Conservation (phyloP, 2,113 vertebrate genomes). For the Heliornis fulica region DNA sequence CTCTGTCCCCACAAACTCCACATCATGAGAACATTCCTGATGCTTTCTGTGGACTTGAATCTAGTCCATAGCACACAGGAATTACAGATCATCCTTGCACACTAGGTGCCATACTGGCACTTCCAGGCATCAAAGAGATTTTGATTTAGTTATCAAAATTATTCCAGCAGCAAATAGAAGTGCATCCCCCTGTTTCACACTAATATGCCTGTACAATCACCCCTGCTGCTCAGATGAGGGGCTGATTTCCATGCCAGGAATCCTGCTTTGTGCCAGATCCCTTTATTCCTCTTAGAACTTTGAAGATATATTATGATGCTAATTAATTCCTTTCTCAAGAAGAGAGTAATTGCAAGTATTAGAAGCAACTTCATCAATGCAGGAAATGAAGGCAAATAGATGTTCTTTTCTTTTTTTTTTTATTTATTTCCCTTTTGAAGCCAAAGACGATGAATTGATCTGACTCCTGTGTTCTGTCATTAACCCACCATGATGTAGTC, state of each 20-base stretch:
- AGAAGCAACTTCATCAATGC: constrained; percentile 10
- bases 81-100: not conserved
- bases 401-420: not conserved
- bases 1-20: not conserved
- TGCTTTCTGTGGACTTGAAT: not conserved
- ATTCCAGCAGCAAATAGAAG: not conserved
- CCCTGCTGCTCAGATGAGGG: constrained; percentile 36
- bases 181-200: not conserved
- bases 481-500: not conserved
- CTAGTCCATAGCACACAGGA: not conserved
- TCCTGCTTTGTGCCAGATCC: constrained; percentile 39
- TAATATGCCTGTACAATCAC: constrained; percentile 21
- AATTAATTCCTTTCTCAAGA: constrained; percentile 66
- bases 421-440: constrained; percentile 4
- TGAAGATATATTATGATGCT: constrained; percentile 41
- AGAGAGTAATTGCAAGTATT: constrained; percentile 28
- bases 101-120: not conserved
- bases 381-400: constrained; percentile 27
- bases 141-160: constrained; percentile 40
- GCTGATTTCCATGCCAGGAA: constrained; percentile 43
- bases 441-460: not conserved
- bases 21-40: not conserved
- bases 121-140: not conserved
- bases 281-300: constrained; percentile 51
- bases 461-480: constrained; percentile 12